A percentile compares a stretch with the other conserved stretches of the same genome.
Conservation (phyloP, 1,140 invertebrate species). For the Ceratosolen solmsi region DNA sequence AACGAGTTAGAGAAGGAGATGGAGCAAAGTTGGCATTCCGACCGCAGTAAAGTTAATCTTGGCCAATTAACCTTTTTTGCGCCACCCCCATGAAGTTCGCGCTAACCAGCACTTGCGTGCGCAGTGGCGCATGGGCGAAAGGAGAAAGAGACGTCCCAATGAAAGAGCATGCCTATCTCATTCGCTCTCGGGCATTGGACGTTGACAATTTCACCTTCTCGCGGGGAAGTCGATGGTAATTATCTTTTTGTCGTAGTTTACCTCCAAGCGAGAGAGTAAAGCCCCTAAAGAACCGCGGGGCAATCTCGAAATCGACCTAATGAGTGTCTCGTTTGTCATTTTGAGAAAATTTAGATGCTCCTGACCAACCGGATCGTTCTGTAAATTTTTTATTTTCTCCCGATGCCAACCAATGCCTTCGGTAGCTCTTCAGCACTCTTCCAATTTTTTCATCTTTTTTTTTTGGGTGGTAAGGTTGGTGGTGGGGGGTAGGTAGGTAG, state of each 20-base stretch:
- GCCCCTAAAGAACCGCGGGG: slow-evolving; percentile 53
- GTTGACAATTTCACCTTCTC: slow-evolving; percentile 55
- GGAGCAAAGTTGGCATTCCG: slow-evolving; percentile 52
- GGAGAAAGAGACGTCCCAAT: slow-evolving; percentile 30
- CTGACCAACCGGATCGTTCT: neutral
- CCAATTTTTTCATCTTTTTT: too few species aligned
- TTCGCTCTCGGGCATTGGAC: neutral
- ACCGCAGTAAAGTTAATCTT: slow-evolving; percentile 53
- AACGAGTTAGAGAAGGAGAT: slow-evolving; percentile 29
- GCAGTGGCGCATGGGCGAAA: slow-evolving; percentile 4
- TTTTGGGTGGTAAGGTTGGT: too few species aligned
- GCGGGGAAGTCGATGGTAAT: slow-evolving; percentile 57
- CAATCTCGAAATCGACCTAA: slow-evolving; percentile 66
- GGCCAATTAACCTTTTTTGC: slow-evolving; percentile 53
- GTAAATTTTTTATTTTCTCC: slow-evolving; percentile 24
- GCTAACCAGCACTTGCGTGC: slow-evolving; percentile 15
- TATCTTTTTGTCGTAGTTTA: slow-evolving; percentile 62
- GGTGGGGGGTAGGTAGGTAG: too few species aligned
- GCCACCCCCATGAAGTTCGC: slow-evolving; percentile 30
- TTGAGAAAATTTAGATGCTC: slow-evolving; percentile 45
- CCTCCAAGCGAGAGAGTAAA: slow-evolving; percentile 23
- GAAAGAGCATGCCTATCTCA: neutral
- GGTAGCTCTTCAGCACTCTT: too few species aligned
- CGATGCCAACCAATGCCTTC: neutral
- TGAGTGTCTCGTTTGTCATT: slow-evolving; percentile 65